Evolutionary conservation across 1,140 invertebrate genomes (phyloP).

Genomic region (Pseudoatta argentina): DNA sequence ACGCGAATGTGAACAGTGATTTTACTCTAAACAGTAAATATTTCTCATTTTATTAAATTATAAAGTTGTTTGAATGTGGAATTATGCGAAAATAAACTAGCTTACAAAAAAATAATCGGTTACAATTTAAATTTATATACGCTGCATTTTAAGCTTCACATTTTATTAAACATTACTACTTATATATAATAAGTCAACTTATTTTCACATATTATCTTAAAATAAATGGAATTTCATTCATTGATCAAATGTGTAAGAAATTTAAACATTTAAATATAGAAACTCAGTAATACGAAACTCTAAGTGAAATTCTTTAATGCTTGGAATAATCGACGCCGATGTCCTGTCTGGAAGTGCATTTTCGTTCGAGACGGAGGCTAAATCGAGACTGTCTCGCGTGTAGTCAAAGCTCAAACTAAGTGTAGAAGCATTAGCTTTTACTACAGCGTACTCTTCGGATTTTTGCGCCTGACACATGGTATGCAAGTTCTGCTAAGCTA

Average conservation of each 20-base stretch:
- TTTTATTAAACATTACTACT: neutral
- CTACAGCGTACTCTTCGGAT: neutral
- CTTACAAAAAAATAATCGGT: neutral
- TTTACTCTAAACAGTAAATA: neutral
- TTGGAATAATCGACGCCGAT: constrained; percentile 13
- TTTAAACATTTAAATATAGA: neutral
- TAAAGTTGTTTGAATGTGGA: neutral
- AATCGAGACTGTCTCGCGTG: constrained; percentile 58
- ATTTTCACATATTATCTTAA: neutral
- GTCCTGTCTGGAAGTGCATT: neutral
- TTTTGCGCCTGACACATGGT: constrained; percentile 55
- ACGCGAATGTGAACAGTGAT: neutral
- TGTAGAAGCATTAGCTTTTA: constrained; percentile 57
- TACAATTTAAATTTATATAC: neutral
- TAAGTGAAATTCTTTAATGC: neutral
- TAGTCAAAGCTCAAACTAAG: constrained; percentile 52
- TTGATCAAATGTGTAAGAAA: neutral
- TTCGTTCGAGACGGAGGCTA: constrained; percentile 16
- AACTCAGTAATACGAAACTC: neutral
- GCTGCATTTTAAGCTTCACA: neutral
- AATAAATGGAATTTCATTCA: neutral
- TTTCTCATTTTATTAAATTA: constrained; percentile 14
- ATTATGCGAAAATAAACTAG: neutral
- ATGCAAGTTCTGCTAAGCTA: constrained; percentile 37
- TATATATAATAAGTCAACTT: neutral